These are phyloP conservation scores for Paratrypauchen microcephalus DNA, from an alignment of 2,797 vertebrate genomes.

Conservation along the genomic window DNA sequence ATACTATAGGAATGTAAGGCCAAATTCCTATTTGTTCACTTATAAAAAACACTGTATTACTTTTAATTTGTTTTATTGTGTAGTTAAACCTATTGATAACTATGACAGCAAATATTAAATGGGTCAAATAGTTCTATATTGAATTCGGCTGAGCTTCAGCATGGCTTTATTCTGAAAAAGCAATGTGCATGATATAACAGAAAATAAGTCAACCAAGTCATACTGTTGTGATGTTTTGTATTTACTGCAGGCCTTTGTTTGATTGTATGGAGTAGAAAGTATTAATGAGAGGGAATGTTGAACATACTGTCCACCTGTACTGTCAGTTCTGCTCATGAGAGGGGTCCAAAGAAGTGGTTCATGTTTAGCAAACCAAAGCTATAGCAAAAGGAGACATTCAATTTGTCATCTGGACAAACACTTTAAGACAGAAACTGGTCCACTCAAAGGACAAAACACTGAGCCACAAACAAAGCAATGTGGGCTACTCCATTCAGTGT, in stretches of 20 bases:
- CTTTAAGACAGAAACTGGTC: no score
- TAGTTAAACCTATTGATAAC: not conserved
- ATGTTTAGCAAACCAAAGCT: no score
- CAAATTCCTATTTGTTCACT: not conserved
- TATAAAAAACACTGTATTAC: not conserved
- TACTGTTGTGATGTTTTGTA: no score
- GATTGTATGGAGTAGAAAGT: not conserved
- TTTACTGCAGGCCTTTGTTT: not conserved
- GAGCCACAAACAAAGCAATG: no score
- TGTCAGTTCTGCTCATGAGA: no score
- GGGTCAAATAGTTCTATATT: not conserved
- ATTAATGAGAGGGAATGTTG: not conserved
- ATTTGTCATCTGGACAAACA: no score
- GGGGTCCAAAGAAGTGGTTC: no score
- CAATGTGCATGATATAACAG: not conserved
- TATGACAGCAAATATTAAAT: not conserved
- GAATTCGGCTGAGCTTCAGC: not conserved
- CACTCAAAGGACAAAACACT: no score
- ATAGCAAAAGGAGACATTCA: no score
- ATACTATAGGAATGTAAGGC: no score
- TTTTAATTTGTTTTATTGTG: not conserved
- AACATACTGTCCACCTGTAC: not conserved
- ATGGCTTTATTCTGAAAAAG: not conserved
- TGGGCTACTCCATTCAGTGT: no score
- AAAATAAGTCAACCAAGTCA: not conserved